Base-by-base conservation (phyloP, 2,888 invertebrate genomes). In the Harpagoxenus sublaevis region DNA sequence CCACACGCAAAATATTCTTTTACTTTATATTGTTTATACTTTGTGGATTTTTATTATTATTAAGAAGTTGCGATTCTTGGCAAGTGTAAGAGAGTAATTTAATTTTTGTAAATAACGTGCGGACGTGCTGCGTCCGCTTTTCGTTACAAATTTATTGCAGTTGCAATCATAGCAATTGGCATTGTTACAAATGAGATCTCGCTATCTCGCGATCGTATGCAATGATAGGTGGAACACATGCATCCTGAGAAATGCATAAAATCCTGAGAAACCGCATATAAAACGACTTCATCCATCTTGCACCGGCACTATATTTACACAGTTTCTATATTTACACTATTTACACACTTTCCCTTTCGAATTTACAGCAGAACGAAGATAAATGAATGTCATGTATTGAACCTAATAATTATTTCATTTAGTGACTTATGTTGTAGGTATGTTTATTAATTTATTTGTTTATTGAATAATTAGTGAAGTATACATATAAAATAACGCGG, bases 181-280 rank as follows among this genome's bases (percentile, higher is more conserved):
- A 78, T 78, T 68, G 70, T 78, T 78, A 70, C 70, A 70, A 78
- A 78, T 78, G 78, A 78, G 71, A 78, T 55, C 55, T 35, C 45
- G 55, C 12, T 70, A 78, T 68, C 78, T 55, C n/a, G 42, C 31
- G 70, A 78, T 70, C 78, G 42, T 28, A 66, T 65, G 51, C 66
- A 65, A 66, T 23, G 66, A 66, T 77, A 63, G 35, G 18, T 63
- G 39, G 51, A 63, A 65, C 42, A 65, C 42, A 39, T 23, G 42
- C 28, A 78, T 68, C 42, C 53, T 53, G 70, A 55, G 42, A 68
- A 53, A 68, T 78, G 70, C 53, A 78, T 55, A 55, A 55, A 65
- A 42, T 55, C 78, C 12, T 68, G 42, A 78, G 71, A 78, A 78
- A 70, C 45, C 45, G 55, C 45, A 35, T 68, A 78, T 70, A 78